These are phyloP conservation scores for Vollenhovia emeryi DNA, from an alignment of 1,140 invertebrate genomes.

Conservation along the genomic window DNA sequence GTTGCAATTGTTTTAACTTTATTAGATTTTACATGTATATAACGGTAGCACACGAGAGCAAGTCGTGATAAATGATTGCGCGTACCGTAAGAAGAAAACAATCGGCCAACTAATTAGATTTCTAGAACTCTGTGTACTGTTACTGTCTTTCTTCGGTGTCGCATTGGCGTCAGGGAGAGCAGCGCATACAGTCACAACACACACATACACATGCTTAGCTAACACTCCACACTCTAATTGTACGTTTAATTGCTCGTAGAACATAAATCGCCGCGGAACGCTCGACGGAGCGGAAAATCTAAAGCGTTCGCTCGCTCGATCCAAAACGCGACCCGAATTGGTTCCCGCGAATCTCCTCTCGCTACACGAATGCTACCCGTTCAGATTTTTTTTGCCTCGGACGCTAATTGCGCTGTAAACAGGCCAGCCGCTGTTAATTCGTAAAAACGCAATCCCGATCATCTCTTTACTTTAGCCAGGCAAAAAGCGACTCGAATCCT, in stretches of 20 bases:
- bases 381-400: not conserved
- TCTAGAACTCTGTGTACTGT: not conserved
- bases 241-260: conserved; percentile 52
- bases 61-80: not conserved
- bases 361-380: not conserved
- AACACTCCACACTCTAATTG: conserved; percentile 22
- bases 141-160: not conserved
- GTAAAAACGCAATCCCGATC: not conserved
- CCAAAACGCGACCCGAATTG: conserved; percentile 10
- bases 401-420: not conserved
- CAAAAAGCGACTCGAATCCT: not conserved
- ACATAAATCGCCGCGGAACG: conserved; percentile 39
- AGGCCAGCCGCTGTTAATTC: not conserved
- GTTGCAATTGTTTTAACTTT: not conserved
- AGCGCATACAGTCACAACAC: not conserved
- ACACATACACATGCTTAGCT: not conserved
- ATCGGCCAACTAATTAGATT: conserved; percentile 8
- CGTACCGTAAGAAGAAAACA: not conserved
- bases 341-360: conserved; percentile 7
- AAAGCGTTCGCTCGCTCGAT: conserved; percentile 29
- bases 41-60: not conserved
- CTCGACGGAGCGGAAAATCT: conserved; percentile 32
- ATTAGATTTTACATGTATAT: not conserved
- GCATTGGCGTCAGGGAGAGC: conserved; percentile 2
- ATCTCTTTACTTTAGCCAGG: not conserved